phyloP scores from a whole-genome alignment of 2,888 invertebrate genomes.

The Vannuccia rotundouncinata region DNA sequence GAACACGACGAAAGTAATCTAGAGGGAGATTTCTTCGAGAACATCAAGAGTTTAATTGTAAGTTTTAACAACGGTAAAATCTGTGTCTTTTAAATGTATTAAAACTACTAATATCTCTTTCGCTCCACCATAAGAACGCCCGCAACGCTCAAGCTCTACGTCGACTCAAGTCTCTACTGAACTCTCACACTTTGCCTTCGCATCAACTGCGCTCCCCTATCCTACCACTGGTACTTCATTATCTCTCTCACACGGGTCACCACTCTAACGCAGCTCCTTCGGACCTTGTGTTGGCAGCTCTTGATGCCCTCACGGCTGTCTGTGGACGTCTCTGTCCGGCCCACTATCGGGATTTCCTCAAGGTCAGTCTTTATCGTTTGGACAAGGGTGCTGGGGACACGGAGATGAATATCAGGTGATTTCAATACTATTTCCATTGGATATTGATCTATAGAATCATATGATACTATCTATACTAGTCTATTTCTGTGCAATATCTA shows the following conservation, averaged over 20 bases:
- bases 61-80: slow-evolving; percentile 25
- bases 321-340: not conserved
- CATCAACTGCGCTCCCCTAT: not conserved
- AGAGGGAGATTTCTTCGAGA: slow-evolving; percentile 89
- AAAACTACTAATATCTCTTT: not conserved
- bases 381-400: not conserved
- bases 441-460: too few species aligned
- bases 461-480: too few species aligned
- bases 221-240: not conserved
- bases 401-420: not conserved
- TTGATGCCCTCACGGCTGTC: not conserved
- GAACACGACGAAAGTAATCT: slow-evolving; percentile 60
- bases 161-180: not conserved
- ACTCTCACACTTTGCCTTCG: not conserved
- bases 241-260: not conserved
- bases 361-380: not conserved
- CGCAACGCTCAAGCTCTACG: slow-evolving; percentile 10
- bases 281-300: not conserved
- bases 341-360: not conserved
- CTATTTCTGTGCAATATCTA: too few species aligned
- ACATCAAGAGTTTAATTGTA: slow-evolving; percentile 68
- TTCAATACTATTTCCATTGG: too few species aligned
- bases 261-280: not conserved
- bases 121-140: not conserved
- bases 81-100: not conserved